A percentile compares a stretch with the other conserved stretches of the same genome.
Evolutionary conservation across 1,140 invertebrate genomes (phyloP).

Genomic region (Anadara kagoshimensis): DNA sequence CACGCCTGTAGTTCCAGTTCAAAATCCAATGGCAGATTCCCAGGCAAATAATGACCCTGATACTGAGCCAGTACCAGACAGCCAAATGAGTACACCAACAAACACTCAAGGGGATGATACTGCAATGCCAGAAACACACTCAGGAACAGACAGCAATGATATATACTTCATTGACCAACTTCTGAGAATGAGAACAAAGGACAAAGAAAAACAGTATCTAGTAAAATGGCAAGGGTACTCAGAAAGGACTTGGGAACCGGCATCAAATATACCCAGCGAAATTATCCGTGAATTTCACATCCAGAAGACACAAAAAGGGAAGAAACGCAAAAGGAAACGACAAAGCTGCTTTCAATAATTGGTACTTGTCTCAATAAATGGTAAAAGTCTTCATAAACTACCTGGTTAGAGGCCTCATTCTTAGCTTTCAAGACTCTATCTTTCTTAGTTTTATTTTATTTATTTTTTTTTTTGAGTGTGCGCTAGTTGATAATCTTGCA

Average conservation of each 20-base stretch:
- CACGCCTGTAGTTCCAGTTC: too few species aligned
- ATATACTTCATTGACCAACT: conserved; percentile 8
- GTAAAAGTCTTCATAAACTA: neutral
- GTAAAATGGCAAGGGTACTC: conserved; percentile 14
- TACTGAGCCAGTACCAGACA: neutral
- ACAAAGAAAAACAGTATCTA: neutral
- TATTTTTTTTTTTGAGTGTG: neutral
- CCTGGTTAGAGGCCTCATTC: neutral
- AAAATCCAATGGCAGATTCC: neutral
- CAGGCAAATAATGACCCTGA: neutral
- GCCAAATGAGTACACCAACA: neutral
- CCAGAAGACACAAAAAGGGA: neutral
- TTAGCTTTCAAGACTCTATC: neutral
- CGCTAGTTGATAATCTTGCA: neutral
- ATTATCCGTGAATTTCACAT: neutral
- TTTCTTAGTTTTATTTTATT: neutral
- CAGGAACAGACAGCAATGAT: neutral
- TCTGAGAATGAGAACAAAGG: neutral
- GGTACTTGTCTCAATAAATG: neutral
- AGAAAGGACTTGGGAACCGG: conserved; percentile 15
- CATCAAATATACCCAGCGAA: neutral
- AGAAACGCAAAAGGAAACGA: conserved; percentile 2
- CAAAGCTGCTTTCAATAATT: neutral
- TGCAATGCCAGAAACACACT: neutral
- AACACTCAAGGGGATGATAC: neutral